These are phyloP conservation scores for Pterois miles DNA, from an alignment of 2,797 vertebrate genomes.

Conservation along the genomic window DNA sequence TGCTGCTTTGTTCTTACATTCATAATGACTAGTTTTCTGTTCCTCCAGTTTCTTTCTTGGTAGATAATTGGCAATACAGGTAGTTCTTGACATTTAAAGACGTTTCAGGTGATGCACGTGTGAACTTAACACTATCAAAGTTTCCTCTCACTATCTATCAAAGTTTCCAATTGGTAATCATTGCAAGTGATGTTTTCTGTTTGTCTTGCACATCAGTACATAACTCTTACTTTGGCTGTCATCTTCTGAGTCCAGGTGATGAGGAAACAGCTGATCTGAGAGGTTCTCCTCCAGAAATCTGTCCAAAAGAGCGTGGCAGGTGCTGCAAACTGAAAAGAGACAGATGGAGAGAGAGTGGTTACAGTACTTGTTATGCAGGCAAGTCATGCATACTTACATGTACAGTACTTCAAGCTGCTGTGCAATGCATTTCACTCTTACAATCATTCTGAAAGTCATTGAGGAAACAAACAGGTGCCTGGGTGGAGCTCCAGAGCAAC, in stretches of 20 bases:
- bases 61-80: neutral
- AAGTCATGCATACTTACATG: neutral
- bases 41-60: neutral
- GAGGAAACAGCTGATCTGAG: conserved; percentile 52
- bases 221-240: conserved; percentile 67
- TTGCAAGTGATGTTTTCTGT: neutral
- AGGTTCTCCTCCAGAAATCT: conserved; percentile 58
- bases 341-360: conserved; percentile 6
- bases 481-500: neutral
- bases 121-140: neutral
- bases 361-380: neutral
- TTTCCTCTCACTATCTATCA: neutral
- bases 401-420: neutral
- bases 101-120: neutral
- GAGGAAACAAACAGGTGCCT: neutral
- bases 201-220: neutral
- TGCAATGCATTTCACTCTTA: neutral
- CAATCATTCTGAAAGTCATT: neutral
- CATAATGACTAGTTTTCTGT: neutral
- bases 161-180: neutral
- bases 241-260: conserved; percentile 51
- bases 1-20: conserved; percentile 12
- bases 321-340: conserved; percentile 61
- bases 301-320: conserved; percentile 63
- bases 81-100: conserved; percentile 1